Evolutionary conservation across 1,140 invertebrate species (phyloP), one percentile per base, ranked within the genome.

Genomic region (Ridgeia piscesae): DNA sequence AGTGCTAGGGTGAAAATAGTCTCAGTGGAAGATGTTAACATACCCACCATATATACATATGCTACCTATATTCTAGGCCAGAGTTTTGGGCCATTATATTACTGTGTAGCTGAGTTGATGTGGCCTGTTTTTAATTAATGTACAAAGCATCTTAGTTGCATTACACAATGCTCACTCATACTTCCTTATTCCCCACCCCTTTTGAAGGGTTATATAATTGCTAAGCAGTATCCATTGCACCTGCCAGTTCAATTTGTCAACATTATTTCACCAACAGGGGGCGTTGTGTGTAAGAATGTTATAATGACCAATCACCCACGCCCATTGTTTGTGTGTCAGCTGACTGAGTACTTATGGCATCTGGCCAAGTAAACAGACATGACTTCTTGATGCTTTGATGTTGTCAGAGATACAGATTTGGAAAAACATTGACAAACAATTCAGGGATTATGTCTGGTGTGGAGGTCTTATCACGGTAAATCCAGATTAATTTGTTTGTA

Each of bases 401-500:
- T 77, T 77, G 58, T 77, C 42, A 2, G 17, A 77, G 58, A 77
- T 77, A 77, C 58, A 77, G 58, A 31, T 77, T 77, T 77, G 58
- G 58, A 77, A 77, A 77, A 77, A 77, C 58, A 77, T 77, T 77
- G 58, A 77, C 17, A 77, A 77, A 77, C 58, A 77, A 77, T 21
- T 77, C 58, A 4, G 58, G 58, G 58, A 77, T 77, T 77, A 77
- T 21, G 14, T 77, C 58, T 77, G 58, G 27, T 77, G 17, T 31
- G 2, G 58, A 11, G 14, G 58, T 77, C 58, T 77, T 77, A 77
- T 77, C 58, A 77, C 8, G 17, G 58, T 77, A 27, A 42, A 77
- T 77, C 58, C 58, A 77, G 58, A 77, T 77, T 77, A 77, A 77
- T 77, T 77, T 77, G 58, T 77, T 77, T 77, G 58, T 77, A 77